Base-by-base conservation (phyloP, 2,113 vertebrate genomes). In the Ginglymostoma cirratum region DNA sequence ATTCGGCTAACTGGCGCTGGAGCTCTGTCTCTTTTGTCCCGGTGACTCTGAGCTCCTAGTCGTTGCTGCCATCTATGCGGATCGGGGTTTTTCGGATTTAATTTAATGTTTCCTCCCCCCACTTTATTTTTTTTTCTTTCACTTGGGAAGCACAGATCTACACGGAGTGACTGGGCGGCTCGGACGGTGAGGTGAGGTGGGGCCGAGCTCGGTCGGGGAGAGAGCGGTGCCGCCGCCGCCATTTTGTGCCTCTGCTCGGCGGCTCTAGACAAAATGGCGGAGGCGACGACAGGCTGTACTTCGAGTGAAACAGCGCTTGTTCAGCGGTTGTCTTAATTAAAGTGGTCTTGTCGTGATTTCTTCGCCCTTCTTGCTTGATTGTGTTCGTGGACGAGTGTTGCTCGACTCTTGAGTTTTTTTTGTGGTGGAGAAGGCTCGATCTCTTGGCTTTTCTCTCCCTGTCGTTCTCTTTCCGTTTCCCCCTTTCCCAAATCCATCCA, bases 21-120 rank as follows among this genome's bases (percentile, higher is more conserved):
- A 72, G 67, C 24, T 72, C 89, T 4, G 89, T 72, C 24, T 95
- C 69, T 95, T 61, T 76, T 95, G 94, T 95, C 27, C 45, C 67
- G 42, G 24, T 72, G 24, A 30, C 67, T 94, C 17, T 67, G 38
- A 42, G 72, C 72, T 76, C 15, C n/a, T 38, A 19, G 8, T 21
- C 42, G 3, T 17, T 0, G 30, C 2, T 48, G 34, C 78, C n/a
- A 38, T 42, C 78, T 83, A 38, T 83, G 78, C 78, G 78, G 78
- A 17, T 83, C n/a, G 78, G 76, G 15, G n/a, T 78, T 78, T 17
- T 38, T 15, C 3, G 0, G 3, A 80, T n/a, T 17, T 38, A 17
- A n/a, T 80, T 80, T 80, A 38, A 80, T 80, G 76, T 15, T 3
- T 17, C 2, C n/a, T 38, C 14, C 34, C 7, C 27, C n/a, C n/a